phyloP scores from a whole-genome alignment of 37 sponge, comb jelly and placozoan species.

The Hormiphora californensis region DNA sequence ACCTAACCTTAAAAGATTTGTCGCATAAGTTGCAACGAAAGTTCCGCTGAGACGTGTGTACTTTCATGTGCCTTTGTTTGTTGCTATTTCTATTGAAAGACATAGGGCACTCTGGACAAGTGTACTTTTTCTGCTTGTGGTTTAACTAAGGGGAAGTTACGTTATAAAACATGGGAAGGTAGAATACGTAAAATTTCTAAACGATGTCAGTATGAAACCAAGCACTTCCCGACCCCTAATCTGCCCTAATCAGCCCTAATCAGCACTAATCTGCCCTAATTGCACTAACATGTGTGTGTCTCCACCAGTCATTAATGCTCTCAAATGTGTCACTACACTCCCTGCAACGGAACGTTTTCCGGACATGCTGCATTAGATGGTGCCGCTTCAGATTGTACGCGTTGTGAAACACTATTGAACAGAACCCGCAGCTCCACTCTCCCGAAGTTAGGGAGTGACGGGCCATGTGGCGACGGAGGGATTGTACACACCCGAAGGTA shows the following conservation, averaged over 20 bases:
- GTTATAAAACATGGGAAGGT: no score
- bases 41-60: constrained; percentile 6
- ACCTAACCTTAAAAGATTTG: constrained; percentile 49
- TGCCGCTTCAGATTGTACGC: constrained; percentile 19
- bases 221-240: no score
- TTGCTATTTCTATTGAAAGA: constrained; percentile 25
- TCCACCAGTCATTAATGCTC: constrained; percentile 24
- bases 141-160: background rate
- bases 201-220: no score
- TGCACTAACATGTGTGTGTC: constrained; percentile 14
- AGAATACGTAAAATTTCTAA: no score
- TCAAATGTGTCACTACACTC: constrained; percentile 15
- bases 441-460: background rate
- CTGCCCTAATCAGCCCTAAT: no score
- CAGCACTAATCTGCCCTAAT: no score
- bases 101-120: constrained; percentile 7
- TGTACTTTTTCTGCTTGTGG: constrained; percentile 16
- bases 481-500: constrained; percentile 14
- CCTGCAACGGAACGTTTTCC: constrained; percentile 5
- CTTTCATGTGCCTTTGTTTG: background rate
- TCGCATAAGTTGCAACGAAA: constrained; percentile 37
- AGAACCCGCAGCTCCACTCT: constrained; percentile 9
- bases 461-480: background rate
- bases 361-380: constrained; percentile 11
- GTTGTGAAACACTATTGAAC: background rate